These are phyloP conservation scores for Macaria notata DNA, from an alignment of 2,888 invertebrate genomes.

Conservation along the genomic window DNA sequence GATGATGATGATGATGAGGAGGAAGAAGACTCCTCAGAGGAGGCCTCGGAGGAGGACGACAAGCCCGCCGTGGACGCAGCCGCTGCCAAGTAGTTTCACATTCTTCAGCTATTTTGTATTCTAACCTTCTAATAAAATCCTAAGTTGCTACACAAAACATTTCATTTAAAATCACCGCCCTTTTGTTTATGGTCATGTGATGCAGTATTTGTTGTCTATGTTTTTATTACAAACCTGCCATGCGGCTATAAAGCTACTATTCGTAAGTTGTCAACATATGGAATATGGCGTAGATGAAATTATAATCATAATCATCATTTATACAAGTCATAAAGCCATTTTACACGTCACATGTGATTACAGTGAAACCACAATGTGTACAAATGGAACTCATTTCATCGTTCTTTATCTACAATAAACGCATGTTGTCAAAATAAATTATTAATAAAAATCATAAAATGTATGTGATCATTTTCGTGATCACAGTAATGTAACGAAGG, in stretches of 20 bases:
- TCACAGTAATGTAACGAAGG: too few species aligned
- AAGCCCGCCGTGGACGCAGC: constrained; percentile 3
- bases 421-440: too few species aligned
- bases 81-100: constrained; percentile 4
- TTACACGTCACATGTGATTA: too few species aligned
- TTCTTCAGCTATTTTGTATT: not conserved
- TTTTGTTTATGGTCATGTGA: constrained; percentile 9
- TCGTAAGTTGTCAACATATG: too few species aligned
- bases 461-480: too few species aligned
- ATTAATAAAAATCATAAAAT: too few species aligned
- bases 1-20: constrained; percentile 47
- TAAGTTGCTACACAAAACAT: not conserved
- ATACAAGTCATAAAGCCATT: too few species aligned
- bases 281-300: too few species aligned
- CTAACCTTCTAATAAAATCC: not conserved
- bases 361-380: too few species aligned
- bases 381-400: too few species aligned
- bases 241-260: not conserved
- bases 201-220: not conserved
- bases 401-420: too few species aligned
- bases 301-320: too few species aligned
- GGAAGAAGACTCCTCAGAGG: constrained; percentile 48
- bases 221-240: not conserved
- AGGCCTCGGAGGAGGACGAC: constrained; percentile 24
- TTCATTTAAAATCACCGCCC: not conserved